A percentile compares a stretch with the other conserved stretches of the same genome.
phyloP scores from a whole-genome alignment of 2,797 vertebrate species.

The Eutrigla gurnardus region DNA sequence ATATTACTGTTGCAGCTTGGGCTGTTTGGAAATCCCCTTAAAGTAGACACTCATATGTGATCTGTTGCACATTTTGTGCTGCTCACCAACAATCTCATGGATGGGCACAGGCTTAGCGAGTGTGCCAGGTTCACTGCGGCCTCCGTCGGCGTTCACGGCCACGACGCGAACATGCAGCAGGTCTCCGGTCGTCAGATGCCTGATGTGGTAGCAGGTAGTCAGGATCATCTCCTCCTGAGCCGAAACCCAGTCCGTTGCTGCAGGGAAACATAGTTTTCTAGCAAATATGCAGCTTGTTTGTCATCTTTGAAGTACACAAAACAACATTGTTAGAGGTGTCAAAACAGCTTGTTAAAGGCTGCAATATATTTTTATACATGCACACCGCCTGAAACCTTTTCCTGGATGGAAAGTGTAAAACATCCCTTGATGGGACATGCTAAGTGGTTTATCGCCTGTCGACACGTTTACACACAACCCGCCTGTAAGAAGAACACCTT shows the following conservation, averaged over 20 bases:
- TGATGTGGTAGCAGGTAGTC: conserved; percentile 84
- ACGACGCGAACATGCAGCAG: conserved; percentile 86
- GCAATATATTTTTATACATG: not conserved
- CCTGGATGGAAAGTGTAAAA: conserved; percentile 6
- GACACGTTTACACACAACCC: conserved; percentile 77
- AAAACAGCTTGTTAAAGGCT: not conserved
- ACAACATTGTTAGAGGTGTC: not conserved
- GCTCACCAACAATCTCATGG: conserved; percentile 87
- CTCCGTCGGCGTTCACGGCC: conserved; percentile 82
- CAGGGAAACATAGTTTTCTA: conserved; percentile 12
- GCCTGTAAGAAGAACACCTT: conserved; percentile 57
- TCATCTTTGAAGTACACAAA: not conserved
- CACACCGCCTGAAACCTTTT: not conserved
- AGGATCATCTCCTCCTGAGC: conserved; percentile 83
- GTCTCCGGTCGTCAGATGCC: conserved; percentile 84
- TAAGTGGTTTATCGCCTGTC: conserved; percentile 66
- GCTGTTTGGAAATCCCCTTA: not conserved
- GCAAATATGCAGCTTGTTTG: not conserved
- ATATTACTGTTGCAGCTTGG: not conserved
- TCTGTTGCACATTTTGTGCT: not conserved
- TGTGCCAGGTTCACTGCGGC: conserved; percentile 80
- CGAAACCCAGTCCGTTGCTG: conserved; percentile 89
- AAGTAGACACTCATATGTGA: not conserved
- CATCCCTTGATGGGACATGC: conserved; percentile 23
- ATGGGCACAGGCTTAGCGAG: conserved; percentile 86